Conservation (phyloP, 2,113 vertebrate genomes). For the Laticauda colubrina region DNA sequence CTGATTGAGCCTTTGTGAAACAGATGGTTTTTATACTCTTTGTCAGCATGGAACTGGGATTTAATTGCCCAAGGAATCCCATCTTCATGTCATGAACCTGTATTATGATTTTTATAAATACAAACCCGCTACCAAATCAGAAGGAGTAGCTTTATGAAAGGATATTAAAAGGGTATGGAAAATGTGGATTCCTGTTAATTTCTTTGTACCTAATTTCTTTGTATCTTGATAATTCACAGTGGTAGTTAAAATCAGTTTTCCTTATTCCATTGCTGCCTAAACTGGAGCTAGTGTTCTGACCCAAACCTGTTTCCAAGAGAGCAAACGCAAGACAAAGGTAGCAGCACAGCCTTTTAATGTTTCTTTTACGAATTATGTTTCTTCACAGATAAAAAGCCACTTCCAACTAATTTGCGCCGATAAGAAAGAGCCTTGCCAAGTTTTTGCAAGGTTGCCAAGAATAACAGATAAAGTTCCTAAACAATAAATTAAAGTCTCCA, state of each 20-base stretch:
- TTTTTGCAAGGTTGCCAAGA: too few relatives aligned
- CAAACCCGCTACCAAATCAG: slow-evolving; percentile 65
- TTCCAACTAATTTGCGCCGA: too few relatives aligned
- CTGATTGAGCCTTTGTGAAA: slow-evolving; percentile 77
- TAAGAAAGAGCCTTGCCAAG: too few relatives aligned
- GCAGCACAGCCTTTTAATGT: too few relatives aligned
- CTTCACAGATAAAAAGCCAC: too few relatives aligned
- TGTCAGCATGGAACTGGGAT: slow-evolving; percentile 66
- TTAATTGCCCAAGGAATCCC: slow-evolving; percentile 66
- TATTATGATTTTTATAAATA: slow-evolving; percentile 74
- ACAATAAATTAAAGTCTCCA: too few relatives aligned
- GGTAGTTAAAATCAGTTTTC: background rate
- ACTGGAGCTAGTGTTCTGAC: background rate
- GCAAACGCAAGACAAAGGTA: too few relatives aligned
- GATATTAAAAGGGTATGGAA: slow-evolving; percentile 67
- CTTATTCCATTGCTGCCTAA: background rate
- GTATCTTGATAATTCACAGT: background rate
- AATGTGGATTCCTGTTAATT: slow-evolving; percentile 27
- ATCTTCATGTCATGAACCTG: slow-evolving; percentile 64
- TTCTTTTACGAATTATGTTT: too few relatives aligned
- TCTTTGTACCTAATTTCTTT: background rate
- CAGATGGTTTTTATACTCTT: slow-evolving; percentile 76
- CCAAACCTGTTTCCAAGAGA: too few relatives aligned
- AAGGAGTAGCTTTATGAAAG: slow-evolving; percentile 67
- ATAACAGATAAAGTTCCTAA: too few relatives aligned